Evolutionary conservation across 2,888 invertebrate genomes (phyloP).

Genomic region (Limenitis arthemis): DNA sequence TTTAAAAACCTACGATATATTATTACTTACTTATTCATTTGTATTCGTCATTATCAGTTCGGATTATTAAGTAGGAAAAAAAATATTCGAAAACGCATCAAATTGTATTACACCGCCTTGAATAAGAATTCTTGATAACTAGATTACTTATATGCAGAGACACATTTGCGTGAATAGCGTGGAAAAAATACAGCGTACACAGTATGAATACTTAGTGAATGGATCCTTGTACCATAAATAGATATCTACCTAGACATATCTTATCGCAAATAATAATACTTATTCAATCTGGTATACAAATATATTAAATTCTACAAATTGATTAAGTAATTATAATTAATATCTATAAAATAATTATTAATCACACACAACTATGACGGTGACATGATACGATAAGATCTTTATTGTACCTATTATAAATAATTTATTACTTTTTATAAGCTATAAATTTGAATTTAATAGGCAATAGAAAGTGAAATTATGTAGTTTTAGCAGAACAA

Average conservation of each 20-base stretch:
- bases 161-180: conserved; percentile 24
- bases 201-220: conserved; percentile 43
- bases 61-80: background rate
- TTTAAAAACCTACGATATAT: too few species aligned
- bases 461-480: conserved; percentile 45
- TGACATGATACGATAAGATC: conserved; percentile 13
- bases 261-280: conserved; percentile 8
- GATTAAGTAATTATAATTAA: too few species aligned
- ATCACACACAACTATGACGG: conserved; percentile 3
- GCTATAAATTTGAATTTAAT: conserved; percentile 33
- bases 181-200: conserved; percentile 31
- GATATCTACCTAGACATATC: conserved; percentile 32
- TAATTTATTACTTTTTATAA: conserved; percentile 20
- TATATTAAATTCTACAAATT: too few species aligned
- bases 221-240: conserved; percentile 44
- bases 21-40: too few species aligned
- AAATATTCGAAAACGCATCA: background rate
- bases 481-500: conserved; percentile 33
- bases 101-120: background rate
- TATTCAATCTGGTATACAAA: too few species aligned
- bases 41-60: too few species aligned
- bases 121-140: conserved; percentile 21
- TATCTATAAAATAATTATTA: conserved; percentile 6
- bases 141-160: conserved; percentile 20
- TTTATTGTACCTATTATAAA: conserved; percentile 14